Base-by-base conservation (phyloP, 1,140 invertebrate genomes). In the Yoshiicerus persimilis region DNA sequence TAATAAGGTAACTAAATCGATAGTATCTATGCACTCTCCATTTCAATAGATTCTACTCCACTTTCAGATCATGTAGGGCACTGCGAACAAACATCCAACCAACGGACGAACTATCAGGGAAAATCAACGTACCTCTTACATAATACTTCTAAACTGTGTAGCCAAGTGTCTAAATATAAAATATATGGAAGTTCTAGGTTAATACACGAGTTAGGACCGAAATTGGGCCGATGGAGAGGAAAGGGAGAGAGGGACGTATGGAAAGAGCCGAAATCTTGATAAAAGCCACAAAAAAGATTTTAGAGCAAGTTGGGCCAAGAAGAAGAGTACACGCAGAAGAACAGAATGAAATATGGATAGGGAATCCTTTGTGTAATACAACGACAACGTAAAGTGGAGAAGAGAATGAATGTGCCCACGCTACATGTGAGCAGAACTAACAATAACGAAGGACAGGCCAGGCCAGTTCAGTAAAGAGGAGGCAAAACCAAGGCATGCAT, bases 231-330 rank as follows among this genome's bases (percentile, higher is more conserved):
- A 25, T 1, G 5, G 64, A 80, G 38, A 34, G 13, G 20, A 80
- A 23, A 38, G 75, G 32, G 30, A 80, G n/a, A 38, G 38, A 80
- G 38, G 16, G 75, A 80, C 75, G 38, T 16, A 80, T 34, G 32
- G 75, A 34, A 80, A 80, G 16, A 34, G 75, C 75, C 75, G 75
- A 80, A 80, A 80, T 80, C 75, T 80, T 80, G 75, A 80, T 80
- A 80, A 80, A 70, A 80, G 75, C 34, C 32, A 80, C 10, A 80
- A 80, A 77, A 56, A 80, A 80, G 75, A 80, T 38, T 80, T 80
- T 80, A 36, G 30, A 20, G 10, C 30, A n/a, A n/a, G n/a, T n/a
- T n/a, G n/a, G n/a, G n/a, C n/a, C n/a, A n/a, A n/a, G 32, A 4
- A 36, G 30, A 11, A 11, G 4, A 47, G 70, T 13, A 77, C 11